A percentile compares a stretch with the other conserved stretches of the same genome.
Conservation (phyloP, 2,113 vertebrate genomes). For the Heteronetta atricapilla region DNA sequence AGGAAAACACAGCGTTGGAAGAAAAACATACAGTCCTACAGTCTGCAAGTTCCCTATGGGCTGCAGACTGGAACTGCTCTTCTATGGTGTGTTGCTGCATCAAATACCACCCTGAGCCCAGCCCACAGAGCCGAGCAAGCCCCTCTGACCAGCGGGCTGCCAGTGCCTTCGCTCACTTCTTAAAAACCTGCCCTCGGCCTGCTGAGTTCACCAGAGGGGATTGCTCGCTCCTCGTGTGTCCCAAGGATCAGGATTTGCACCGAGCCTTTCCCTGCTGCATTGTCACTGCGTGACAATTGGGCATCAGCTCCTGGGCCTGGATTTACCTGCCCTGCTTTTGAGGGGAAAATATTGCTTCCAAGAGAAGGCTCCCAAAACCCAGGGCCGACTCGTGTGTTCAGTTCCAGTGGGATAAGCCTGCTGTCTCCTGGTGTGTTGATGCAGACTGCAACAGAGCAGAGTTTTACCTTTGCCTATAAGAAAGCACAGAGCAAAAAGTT, state of each 20-base stretch:
- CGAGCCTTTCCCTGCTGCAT: not conserved
- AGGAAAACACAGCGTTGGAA: not conserved
- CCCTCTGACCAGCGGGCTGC: not conserved
- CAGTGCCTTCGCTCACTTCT: not conserved
- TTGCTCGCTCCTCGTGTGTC: not conserved
- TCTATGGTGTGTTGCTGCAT: not conserved
- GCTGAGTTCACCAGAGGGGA: not conserved
- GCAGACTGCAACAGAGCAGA: not conserved
- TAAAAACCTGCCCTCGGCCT: accelerated
- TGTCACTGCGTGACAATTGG: not conserved
- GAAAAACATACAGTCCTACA: not conserved
- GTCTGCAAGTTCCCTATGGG: not conserved
- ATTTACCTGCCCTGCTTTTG: not conserved
- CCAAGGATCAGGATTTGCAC: not conserved
- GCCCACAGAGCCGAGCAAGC: not conserved
- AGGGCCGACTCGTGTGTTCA: not conserved
- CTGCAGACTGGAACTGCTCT: not conserved
- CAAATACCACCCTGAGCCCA: not conserved
- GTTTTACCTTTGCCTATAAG: not conserved
- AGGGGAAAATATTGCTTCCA: not conserved
- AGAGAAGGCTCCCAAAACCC: not conserved
- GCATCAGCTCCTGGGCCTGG: not conserved
- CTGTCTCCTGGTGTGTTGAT: not conserved
- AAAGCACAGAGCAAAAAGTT: not conserved
- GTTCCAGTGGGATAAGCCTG: not conserved